Evolutionary conservation across 2,797 vertebrate genomes (phyloP).

Genomic region (Clarias platycephalus): DNA sequence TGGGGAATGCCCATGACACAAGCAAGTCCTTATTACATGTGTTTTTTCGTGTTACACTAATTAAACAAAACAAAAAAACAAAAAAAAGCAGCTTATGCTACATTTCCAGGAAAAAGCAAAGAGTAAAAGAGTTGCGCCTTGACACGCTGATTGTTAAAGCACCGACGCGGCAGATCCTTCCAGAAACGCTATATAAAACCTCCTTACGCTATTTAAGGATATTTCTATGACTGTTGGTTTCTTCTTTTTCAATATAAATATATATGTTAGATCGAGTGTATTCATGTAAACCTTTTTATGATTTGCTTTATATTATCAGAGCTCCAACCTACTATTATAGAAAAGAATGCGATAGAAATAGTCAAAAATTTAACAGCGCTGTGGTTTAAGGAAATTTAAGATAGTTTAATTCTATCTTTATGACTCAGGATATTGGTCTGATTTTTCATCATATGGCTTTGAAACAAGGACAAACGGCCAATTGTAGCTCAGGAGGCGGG

Average conservation of each 20-base stretch:
- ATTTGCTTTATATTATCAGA: background rate
- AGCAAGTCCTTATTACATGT: background rate
- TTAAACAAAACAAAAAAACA: background rate
- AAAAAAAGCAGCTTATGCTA: background rate
- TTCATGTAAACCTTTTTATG: background rate
- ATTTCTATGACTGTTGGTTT: background rate
- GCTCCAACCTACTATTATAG: background rate
- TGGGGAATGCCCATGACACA: background rate
- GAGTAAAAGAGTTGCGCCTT: no score
- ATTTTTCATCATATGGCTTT: conserved; percentile 23
- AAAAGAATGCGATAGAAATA: background rate
- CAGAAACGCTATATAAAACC: background rate
- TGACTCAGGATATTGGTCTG: background rate
- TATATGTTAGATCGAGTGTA: background rate
- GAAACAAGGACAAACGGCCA: background rate
- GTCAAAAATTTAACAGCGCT: background rate
- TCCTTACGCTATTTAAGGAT: background rate
- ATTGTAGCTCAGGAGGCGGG: background rate
- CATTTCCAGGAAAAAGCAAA: background rate
- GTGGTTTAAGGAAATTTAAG: background rate
- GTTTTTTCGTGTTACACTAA: background rate
- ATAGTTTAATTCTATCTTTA: background rate
- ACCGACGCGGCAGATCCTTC: background rate
- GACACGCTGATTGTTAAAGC: background rate
- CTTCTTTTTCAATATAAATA: background rate